These are phyloP conservation scores for Poeciliopsis occidentalis DNA, from an alignment of 2,113 vertebrate genomes.

Conservation along the genomic window DNA sequence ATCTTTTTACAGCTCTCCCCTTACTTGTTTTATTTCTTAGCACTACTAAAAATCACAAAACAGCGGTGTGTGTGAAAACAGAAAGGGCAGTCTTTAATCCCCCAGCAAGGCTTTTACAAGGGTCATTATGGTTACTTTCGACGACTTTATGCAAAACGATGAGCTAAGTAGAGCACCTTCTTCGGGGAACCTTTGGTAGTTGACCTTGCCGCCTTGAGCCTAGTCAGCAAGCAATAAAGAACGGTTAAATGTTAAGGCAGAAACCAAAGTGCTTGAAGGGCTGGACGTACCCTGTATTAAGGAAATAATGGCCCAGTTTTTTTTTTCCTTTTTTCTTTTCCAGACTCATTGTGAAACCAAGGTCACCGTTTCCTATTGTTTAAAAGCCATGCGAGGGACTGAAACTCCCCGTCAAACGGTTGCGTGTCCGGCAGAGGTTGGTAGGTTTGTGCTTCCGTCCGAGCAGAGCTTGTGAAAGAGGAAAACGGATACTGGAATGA, in stretches of 20 bases:
- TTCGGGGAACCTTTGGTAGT: too few species aligned
- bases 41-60: slow-evolving; percentile 35
- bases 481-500: slow-evolving; percentile 60
- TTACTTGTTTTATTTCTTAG: slow-evolving; percentile 37
- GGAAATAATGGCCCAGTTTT: slow-evolving; percentile 75
- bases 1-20: slow-evolving; percentile 42
- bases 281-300: slow-evolving; percentile 74
- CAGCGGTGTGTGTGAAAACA: slow-evolving; percentile 59
- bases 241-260: slow-evolving; percentile 79
- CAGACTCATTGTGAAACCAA: slow-evolving; percentile 82
- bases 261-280: slow-evolving; percentile 79
- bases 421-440: slow-evolving; percentile 8
- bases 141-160: slow-evolving; percentile 67
- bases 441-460: neutral
- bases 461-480: slow-evolving; percentile 37
- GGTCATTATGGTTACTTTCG: slow-evolving; percentile 63
- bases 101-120: slow-evolving; percentile 52
- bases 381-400: slow-evolving; percentile 75
- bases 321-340: slow-evolving; percentile 81
- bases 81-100: slow-evolving; percentile 57
- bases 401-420: slow-evolving; percentile 64
- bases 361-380: slow-evolving; percentile 78
- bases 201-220: too few species aligned
- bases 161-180: too few species aligned
- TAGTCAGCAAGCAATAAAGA: too few species aligned